A percentile compares a stretch with the other conserved stretches of the same genome.
phyloP scores from a whole-genome alignment of 2,888 invertebrate genomes.

The Drosophila niveifrons region DNA sequence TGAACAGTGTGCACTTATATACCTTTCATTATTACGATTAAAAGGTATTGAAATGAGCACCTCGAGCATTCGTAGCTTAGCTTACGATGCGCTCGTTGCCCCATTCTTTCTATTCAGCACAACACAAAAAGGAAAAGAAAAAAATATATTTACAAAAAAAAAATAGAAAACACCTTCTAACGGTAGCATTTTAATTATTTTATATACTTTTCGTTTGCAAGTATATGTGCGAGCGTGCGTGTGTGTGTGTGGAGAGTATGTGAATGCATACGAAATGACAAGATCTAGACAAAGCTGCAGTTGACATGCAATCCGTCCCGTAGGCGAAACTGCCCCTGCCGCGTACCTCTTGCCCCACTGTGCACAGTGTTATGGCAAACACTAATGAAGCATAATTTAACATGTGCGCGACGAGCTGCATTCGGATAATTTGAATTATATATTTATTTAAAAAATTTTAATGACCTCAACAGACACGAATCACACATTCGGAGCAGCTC shows the following conservation, averaged over 20 bases:
- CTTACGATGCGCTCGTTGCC: slow-evolving; percentile 60
- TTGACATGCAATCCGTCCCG: slow-evolving; percentile 43
- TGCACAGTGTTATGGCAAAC: slow-evolving; percentile 44
- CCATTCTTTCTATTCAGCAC: slow-evolving; percentile 66
- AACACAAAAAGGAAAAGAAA: slow-evolving; percentile 35
- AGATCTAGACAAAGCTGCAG: slow-evolving; percentile 60
- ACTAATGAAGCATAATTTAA: slow-evolving; percentile 80
- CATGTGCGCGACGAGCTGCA: slow-evolving; percentile 58
- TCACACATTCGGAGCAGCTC: slow-evolving; percentile 1
- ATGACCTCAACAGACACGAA: slow-evolving; percentile 59
- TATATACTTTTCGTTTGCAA: slow-evolving; percentile 57
- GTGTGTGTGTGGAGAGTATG: slow-evolving; percentile 26
- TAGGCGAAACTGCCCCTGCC: slow-evolving; percentile 2
- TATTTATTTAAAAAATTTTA: slow-evolving; percentile 61
- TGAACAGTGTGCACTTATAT: slow-evolving; percentile 5
- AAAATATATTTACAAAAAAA: slow-evolving; percentile 2
- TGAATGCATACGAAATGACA: slow-evolving; percentile 66
- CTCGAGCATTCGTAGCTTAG: slow-evolving; percentile 66
- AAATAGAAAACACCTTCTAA: slow-evolving; percentile 55
- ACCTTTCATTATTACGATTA: background rate
- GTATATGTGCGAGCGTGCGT: slow-evolving; percentile 30
- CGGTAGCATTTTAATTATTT: slow-evolving; percentile 78
- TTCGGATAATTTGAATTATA: slow-evolving; percentile 65
- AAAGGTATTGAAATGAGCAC: slow-evolving; percentile 47
- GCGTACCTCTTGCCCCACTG: background rate